These are phyloP conservation scores for Geothlypis trichas DNA, from an alignment of 2,113 vertebrate genomes.

Conservation along the genomic window DNA sequence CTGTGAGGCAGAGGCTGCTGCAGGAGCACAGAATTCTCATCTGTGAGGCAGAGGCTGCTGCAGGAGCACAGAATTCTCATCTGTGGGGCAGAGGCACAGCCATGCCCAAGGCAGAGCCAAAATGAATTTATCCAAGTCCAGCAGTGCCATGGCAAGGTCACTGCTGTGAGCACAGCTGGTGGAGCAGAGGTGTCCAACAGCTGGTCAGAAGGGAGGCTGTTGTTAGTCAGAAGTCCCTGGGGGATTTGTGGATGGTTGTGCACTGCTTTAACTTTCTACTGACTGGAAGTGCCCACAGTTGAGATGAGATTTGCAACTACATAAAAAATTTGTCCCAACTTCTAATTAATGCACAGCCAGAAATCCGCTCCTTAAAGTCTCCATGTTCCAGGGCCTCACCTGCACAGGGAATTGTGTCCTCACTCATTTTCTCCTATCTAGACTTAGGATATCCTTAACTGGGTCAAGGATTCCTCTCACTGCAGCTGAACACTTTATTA, in stretches of 20 bases:
- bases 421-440: background rate
- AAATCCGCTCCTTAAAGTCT: background rate
- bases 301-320: background rate
- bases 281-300: background rate
- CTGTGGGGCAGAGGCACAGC: background rate
- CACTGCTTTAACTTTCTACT: background rate
- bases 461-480: background rate
- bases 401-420: background rate
- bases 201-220: background rate
- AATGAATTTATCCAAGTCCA: background rate
- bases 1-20: too few species aligned
- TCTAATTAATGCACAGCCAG: background rate
- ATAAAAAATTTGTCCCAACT: background rate
- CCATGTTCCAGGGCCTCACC: background rate
- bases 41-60: background rate
- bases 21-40: background rate
- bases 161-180: background rate
- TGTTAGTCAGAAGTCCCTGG: background rate
- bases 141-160: background rate
- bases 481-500: background rate
- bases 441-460: background rate
- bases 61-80: background rate
- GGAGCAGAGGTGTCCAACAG: background rate
- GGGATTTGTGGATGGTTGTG: background rate
- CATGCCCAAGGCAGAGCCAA: background rate